Base-by-base conservation (phyloP, 2,797 vertebrate genomes). In the Pitangus sulphuratus region DNA sequence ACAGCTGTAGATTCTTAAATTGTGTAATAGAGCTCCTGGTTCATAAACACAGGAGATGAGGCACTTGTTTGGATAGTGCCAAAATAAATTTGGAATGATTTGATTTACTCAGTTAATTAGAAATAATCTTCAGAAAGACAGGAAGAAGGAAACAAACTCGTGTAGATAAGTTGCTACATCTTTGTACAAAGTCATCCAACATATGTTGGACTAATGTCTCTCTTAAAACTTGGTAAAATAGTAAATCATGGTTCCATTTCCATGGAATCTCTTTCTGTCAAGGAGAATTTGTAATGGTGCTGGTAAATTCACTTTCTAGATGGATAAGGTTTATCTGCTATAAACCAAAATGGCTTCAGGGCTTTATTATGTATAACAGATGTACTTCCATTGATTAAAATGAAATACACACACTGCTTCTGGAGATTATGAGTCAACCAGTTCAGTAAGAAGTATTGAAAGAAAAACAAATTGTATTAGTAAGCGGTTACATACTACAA, bases 21-120 rank as follows among this genome's bases (percentile, higher is more conserved):
- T 76, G 79, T 35, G 1, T 79, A 96, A 89, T 47, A 81, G 76
- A 92, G 54, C 51, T 82, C 70, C 89, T 72, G 8, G 1, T 84
- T 60, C 78, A 48, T 92, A 84, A 96, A 84, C 78, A 85, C 44
- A 92, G 74, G 90, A 89, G 78, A 89, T 92, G 51, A 95, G 80
- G 54, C 54, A 72, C 40, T 90, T 87, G 77, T 84, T 92, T 82
- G 66, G 47, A 89, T 66, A 79, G 44, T 79, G 74, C 75, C 71
- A 92, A 84, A 90, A 77, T 77, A 87, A 93, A 85, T 87, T 31
- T 80, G 51, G 51, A 74, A 61, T 79, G 4, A 92, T 89, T 83
- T 85, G 20, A 93, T 91, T 84, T 89, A 82, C 62, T 87, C 64
- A 25, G 50, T 70, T 94, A 80, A 89, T 91, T 92, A 70, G 51